These are phyloP conservation scores for Knipowitschia caucasica DNA, from an alignment of 2,797 vertebrate genomes.

Conservation along the genomic window DNA sequence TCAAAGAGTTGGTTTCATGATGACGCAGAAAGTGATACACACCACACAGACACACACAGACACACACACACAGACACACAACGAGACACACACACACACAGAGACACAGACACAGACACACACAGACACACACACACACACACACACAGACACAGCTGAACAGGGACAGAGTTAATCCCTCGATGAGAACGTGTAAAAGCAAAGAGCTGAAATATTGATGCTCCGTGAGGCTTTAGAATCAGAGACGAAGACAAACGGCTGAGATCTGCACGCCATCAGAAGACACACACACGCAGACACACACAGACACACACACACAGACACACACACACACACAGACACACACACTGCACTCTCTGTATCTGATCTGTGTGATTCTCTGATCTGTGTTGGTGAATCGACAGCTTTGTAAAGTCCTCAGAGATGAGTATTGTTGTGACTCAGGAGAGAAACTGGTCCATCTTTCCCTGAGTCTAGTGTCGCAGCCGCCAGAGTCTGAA, in stretches of 20 bases:
- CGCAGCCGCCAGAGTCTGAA: too few relatives aligned
- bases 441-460: too few relatives aligned
- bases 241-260: conserved; percentile 7
- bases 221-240: conserved; percentile 22
- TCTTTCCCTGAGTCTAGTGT: too few relatives aligned
- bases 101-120: not conserved
- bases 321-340: not conserved
- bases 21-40: too few relatives aligned
- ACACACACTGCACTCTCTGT: not conserved
- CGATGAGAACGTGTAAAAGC: conserved; percentile 18
- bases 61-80: too few relatives aligned
- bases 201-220: conserved; percentile 36
- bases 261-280: conserved; percentile 4
- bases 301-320: not conserved
- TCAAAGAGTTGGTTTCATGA: too few relatives aligned
- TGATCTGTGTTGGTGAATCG: too few relatives aligned
- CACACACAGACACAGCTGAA: conserved; percentile 22
- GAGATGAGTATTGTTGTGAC: too few relatives aligned
- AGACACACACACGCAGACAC: not conserved
- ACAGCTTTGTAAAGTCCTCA: too few relatives aligned
- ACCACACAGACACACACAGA: too few relatives aligned
- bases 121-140: conserved; percentile 6
- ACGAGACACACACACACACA: too few relatives aligned
- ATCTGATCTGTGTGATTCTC: too few relatives aligned
- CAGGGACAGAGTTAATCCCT: conserved; percentile 28